phyloP scores from a whole-genome alignment of 2,113 vertebrate genomes.

The Cynocephalus volans region DNA sequence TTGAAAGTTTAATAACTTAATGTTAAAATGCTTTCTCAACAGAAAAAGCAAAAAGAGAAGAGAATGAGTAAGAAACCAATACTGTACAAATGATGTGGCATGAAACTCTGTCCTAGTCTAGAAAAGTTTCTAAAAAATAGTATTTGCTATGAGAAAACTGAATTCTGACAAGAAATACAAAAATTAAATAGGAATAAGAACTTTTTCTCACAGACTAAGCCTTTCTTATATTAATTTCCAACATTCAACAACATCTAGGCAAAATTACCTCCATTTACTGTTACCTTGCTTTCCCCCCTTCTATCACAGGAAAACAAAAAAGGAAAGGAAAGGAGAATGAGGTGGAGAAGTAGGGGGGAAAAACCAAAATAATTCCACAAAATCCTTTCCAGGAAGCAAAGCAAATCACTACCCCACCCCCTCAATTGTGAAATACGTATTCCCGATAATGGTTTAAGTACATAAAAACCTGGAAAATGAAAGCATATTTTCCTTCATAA shows the following conservation, averaged over 20 bases:
- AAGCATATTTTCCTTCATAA: not conserved
- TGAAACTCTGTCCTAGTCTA: not conserved
- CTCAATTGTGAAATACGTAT: not conserved
- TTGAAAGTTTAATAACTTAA: conserved; percentile 1
- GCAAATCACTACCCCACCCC: not conserved
- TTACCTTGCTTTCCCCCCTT: not conserved
- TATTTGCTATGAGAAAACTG: not conserved
- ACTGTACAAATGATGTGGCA: conserved; percentile 21
- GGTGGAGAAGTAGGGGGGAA: not conserved
- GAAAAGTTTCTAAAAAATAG: not conserved
- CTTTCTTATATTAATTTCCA: conserved; percentile 56
- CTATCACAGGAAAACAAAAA: not conserved
- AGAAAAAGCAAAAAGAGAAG: conserved; percentile 11
- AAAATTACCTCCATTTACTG: not conserved
- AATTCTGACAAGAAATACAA: conserved; percentile 53
- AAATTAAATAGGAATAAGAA: conserved; percentile 51
- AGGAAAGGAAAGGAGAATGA: not conserved
- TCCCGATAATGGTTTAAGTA: not conserved
- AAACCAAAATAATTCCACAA: not conserved
- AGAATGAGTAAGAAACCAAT: not conserved
- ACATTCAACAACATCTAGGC: not conserved
- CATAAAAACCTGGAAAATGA: conserved; percentile 17
- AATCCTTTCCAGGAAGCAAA: not conserved
- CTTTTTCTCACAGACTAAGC: not conserved
- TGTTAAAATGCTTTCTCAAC: conserved; percentile 23